Evolutionary conservation across 2,797 vertebrate species (phyloP).

Genomic region (Oryzias dopingdopingensis): DNA sequence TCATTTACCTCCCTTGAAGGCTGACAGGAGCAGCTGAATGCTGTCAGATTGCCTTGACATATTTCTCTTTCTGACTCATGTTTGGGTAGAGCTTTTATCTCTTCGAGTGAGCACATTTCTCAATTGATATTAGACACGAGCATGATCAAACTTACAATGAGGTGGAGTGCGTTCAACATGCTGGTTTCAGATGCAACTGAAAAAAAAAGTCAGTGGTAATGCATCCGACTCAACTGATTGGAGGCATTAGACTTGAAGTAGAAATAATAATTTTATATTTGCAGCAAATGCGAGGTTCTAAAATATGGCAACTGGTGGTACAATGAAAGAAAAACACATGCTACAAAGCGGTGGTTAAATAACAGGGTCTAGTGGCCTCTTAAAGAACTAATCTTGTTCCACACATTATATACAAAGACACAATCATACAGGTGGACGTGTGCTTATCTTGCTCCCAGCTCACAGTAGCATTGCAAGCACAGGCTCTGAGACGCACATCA

Average conservation of each 20-base stretch:
- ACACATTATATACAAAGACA: conserved; percentile 1
- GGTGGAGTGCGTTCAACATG: conserved; percentile 9
- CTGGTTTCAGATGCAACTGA: conserved; percentile 7
- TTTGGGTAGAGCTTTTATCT: not conserved
- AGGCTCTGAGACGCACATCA: conserved; percentile 21
- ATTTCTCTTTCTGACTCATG: conserved; percentile 18
- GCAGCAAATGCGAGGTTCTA: not conserved
- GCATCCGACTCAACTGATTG: no score
- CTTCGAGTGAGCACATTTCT: conserved; percentile 6
- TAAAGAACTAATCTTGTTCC: conserved; percentile 10
- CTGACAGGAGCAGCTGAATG: conserved; percentile 11
- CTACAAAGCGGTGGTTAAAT: conserved; percentile 12
- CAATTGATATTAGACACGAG: conserved; percentile 7
- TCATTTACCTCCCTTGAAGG: conserved; percentile 1
- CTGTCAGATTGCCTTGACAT: conserved; percentile 7
- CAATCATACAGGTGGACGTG: conserved; percentile 1
- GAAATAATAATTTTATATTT: not conserved
- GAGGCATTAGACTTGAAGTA: no score
- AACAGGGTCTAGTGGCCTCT: conserved; percentile 19
- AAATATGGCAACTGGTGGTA: conserved; percentile 2
- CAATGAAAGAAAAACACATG: not conserved
- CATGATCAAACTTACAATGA: conserved; percentile 22
- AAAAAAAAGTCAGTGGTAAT: conserved; percentile 7
- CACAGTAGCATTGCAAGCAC: conserved; percentile 18
- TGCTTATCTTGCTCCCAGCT: conserved; percentile 1